Evolutionary conservation across 2,113 vertebrate species (phyloP).

Genomic region (Equus quagga): DNA sequence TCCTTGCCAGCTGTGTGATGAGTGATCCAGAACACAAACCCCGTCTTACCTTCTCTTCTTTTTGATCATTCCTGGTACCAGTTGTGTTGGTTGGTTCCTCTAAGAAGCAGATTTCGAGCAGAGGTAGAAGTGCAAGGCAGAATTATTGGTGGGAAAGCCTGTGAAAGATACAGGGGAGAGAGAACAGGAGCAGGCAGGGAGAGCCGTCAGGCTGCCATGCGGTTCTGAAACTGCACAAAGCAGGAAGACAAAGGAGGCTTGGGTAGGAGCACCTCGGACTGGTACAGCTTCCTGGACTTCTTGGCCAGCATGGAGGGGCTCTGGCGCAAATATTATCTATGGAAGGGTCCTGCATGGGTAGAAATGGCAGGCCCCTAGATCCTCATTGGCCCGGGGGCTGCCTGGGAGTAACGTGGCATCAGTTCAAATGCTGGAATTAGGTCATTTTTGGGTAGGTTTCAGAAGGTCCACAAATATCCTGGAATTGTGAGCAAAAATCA

Average conservation of each 20-base stretch:
- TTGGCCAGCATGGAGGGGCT: accelerated
- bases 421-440: not conserved
- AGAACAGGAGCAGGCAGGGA: not conserved
- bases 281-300: not conserved
- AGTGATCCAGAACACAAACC: not conserved
- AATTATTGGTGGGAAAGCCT: not conserved
- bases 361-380: not conserved
- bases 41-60: not conserved
- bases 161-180: not conserved
- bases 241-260: not conserved
- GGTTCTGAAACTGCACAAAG: not conserved
- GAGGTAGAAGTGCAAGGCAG: not conserved
- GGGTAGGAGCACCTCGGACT: not conserved
- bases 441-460: not conserved
- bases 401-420: not conserved
- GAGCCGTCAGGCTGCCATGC: not conserved
- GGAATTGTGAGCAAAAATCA: not conserved
- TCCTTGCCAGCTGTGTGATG: not conserved
- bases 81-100: not conserved
- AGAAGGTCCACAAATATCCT: not conserved
- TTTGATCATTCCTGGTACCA: not conserved
- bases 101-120: not conserved
- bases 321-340: not conserved
- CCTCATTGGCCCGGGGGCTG: not conserved
- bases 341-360: not conserved